phyloP scores from a whole-genome alignment of 2,113 vertebrate genomes.

The Notiomystis cincta region DNA sequence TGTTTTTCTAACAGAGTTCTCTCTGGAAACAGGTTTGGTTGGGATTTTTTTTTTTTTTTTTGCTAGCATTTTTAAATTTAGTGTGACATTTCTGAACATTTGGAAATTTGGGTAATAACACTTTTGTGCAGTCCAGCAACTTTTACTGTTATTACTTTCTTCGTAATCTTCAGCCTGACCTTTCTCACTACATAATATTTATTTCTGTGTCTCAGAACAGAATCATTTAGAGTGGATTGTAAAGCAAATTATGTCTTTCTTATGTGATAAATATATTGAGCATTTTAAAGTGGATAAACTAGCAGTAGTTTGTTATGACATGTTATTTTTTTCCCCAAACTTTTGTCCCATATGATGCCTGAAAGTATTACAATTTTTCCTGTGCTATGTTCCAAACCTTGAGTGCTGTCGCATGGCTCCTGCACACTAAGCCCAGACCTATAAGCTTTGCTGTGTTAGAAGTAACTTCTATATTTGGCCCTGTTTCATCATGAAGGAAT shows the following conservation, averaged over 20 bases:
- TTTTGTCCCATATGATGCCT: neutral
- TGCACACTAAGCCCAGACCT: neutral
- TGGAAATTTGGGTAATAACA: neutral
- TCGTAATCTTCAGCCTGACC: slow-evolving; percentile 25
- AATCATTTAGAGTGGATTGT: neutral
- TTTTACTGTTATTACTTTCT: neutral
- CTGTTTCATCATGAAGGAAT: neutral
- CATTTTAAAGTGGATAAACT: neutral
- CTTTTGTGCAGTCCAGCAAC: neutral
- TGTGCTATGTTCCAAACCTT: neutral
- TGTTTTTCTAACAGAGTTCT: neutral
- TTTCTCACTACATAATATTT: slow-evolving; percentile 52
- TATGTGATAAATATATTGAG: slow-evolving; percentile 11
- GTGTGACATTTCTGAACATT: neutral
- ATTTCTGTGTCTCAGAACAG: slow-evolving; percentile 8
- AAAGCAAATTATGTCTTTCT: neutral
- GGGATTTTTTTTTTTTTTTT: neutral
- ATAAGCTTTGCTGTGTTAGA: neutral
- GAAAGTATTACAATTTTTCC: neutral
- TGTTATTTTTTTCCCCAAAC: neutral
- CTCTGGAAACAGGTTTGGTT: neutral
- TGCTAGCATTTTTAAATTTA: neutral
- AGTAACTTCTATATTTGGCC: neutral
- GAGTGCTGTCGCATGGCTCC: neutral
- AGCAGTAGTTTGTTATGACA: neutral